Evolutionary conservation across 2,113 vertebrate species (phyloP).

Genomic region (Silurus asotus): DNA sequence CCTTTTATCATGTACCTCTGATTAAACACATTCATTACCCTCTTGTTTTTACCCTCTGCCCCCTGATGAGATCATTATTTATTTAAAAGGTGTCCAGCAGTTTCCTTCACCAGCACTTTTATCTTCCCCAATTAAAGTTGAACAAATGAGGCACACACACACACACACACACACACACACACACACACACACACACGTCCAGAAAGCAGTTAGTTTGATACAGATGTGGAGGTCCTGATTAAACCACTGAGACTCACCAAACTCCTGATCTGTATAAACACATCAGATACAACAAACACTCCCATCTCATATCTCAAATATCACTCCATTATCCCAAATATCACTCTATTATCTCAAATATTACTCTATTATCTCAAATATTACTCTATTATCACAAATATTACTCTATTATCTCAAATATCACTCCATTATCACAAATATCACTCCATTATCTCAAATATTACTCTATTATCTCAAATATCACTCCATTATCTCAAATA

Average conservation of each 20-base stretch:
- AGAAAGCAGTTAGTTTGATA: constrained; percentile 50
- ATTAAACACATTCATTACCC: background rate
- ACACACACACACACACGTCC: too few species aligned
- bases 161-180: constrained; percentile 14
- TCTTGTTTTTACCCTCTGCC: background rate
- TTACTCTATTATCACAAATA: too few species aligned
- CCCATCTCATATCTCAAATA: too few species aligned
- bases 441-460: too few species aligned
- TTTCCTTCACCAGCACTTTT: constrained; percentile 42
- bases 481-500: too few species aligned
- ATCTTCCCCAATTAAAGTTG: constrained; percentile 50
- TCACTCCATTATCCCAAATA: too few species aligned
- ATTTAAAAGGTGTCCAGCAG: constrained; percentile 26
- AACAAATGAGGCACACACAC: constrained; percentile 22
- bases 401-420: too few species aligned
- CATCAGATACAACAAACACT: too few species aligned
- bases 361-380: too few species aligned
- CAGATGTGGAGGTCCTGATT: constrained; percentile 59
- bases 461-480: too few species aligned
- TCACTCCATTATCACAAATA: too few species aligned
- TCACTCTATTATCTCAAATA: too few species aligned
- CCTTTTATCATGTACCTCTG: background rate
- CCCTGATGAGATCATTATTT: constrained; percentile 15
- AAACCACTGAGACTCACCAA: background rate
- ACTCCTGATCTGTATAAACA: constrained; percentile 36